Percentiles rank a stretch among this genome's conserved stretches.
phyloP scores from a whole-genome alignment of 2,797 vertebrate species.

The Rhynchotus rufescens region DNA sequence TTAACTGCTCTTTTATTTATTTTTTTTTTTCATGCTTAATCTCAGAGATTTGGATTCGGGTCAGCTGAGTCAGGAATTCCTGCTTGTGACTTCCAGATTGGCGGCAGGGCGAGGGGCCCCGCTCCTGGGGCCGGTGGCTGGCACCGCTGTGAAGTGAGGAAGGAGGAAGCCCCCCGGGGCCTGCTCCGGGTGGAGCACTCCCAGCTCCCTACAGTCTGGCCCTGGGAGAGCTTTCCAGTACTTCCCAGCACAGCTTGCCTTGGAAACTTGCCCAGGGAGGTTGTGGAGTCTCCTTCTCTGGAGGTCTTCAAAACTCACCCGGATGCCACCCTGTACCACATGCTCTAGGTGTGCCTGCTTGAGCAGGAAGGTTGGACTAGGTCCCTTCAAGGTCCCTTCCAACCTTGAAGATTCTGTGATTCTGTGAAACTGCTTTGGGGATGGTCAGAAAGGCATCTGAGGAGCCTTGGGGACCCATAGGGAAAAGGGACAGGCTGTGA shows the following conservation, averaged over 20 bases:
- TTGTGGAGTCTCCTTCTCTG: too few relatives aligned
- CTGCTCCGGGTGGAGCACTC: not conserved
- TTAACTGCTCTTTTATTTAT: not conserved
- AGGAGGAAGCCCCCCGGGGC: accelerated
- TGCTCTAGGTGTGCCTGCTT: too few relatives aligned
- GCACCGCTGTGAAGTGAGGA: not conserved
- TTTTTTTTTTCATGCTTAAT: not conserved
- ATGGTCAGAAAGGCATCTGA: not conserved
- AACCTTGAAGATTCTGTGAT: too few relatives aligned
- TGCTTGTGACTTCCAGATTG: not conserved
- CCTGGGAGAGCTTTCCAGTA: not conserved
- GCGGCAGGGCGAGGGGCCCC: accelerated
- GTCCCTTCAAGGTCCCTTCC: too few relatives aligned
- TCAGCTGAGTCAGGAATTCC: not conserved
- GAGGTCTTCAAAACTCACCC: too few relatives aligned
- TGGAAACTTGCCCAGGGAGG: too few relatives aligned
- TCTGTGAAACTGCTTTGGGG: not conserved
- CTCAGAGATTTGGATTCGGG: not conserved
- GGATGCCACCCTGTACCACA: too few relatives aligned
- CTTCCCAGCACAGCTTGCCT: not conserved
- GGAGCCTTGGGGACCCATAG: not conserved
- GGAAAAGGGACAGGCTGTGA: not conserved
- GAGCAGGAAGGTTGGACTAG: too few relatives aligned
- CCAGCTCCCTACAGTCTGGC: not conserved
- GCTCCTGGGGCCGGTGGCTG: too few relatives aligned